Base-by-base conservation (phyloP, 2,888 invertebrate genomes). In the Physocephala rufipes region DNA sequence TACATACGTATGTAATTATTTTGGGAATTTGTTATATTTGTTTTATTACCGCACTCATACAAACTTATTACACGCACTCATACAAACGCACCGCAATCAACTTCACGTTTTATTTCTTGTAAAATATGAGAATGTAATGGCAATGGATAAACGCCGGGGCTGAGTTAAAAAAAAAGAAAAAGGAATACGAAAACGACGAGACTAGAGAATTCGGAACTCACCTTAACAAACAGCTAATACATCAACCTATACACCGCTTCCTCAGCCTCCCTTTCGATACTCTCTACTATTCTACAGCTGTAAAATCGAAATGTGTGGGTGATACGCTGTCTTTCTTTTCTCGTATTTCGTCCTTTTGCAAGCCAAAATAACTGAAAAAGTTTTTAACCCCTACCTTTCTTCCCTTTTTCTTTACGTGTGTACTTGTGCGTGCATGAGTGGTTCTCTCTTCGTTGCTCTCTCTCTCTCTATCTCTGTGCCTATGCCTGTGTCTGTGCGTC, bases 81-180 rank as follows among this genome's bases (percentile, higher is more conserved):
- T 9, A 36, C 36, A 36, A 4, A 36, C 36, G 36, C 36, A 36
- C n/a, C 9, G 26, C 58, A 58, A 58, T 28, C 26, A 58, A 58
- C 24, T 26, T 28, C 24, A 24, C 24, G n/a, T n/a, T n/a, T n/a
- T n/a, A n/a, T 26, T 2, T 58, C 49, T n/a, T 19, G 9, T 58
- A 58, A 58, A 58, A 58, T 58, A 53, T 58, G 58, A 58, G 58
- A 55, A 58, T 16, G 13, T 9, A 7, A 28, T 15, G 58, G 21
- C 9, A 15, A 58, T 26, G 58, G 26, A 28, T 24, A 28, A 26
- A 4, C 13, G 21, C 15, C 28, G 3, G 2, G 28, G 15, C 5
- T 15, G 58, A 24, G 15, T 7, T 26, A 2, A 15, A 26, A 16
- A 28, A 36, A 36, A 9, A 36, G 36, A 15, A 26, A 16, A 28